Evolutionary conservation across 2,888 invertebrate species (phyloP).

Genomic region (Dastarcus helophoroides): DNA sequence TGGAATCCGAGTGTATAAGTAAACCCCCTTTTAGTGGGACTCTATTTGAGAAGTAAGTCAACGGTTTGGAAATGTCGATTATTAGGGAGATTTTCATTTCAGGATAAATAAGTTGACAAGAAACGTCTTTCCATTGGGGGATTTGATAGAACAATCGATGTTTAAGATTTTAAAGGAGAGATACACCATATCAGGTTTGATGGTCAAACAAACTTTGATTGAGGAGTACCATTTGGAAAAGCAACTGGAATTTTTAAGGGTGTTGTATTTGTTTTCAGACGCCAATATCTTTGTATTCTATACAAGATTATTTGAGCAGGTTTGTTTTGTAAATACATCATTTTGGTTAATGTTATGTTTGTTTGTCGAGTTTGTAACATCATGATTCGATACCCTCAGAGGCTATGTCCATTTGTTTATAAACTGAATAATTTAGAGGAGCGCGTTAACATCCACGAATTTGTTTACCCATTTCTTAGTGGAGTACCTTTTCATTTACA

Average conservation of each 20-base stretch:
- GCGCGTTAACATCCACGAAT: too few species aligned
- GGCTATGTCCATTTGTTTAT: too few species aligned
- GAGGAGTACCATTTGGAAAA: conserved; percentile 28
- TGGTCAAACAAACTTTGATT: conserved; percentile 30
- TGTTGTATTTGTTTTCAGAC: conserved; percentile 31
- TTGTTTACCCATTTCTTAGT: too few species aligned
- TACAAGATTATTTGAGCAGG: conserved; percentile 28
- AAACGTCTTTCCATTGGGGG: conserved; percentile 26
- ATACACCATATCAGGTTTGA: conserved; percentile 29
- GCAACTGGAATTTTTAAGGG: conserved; percentile 29
- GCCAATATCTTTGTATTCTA: conserved; percentile 33
- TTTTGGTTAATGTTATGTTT: too few species aligned
- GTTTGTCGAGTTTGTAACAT: too few species aligned
- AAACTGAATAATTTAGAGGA: neutral
- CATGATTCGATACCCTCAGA: too few species aligned
- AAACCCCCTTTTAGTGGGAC: conserved; percentile 9
- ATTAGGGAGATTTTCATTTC: conserved; percentile 4
- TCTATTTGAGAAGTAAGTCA: conserved; percentile 22
- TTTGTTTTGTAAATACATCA: conserved; percentile 15
- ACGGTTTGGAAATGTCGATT: neutral
- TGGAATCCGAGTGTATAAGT: neutral
- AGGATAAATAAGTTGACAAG: conserved; percentile 27
- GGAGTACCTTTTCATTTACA: too few species aligned
- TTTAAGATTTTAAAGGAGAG: conserved; percentile 24
- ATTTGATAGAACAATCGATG: conserved; percentile 27